These are phyloP conservation scores for Alitta virens DNA, from an alignment of 2,888 invertebrate genomes.

Conservation along the genomic window DNA sequence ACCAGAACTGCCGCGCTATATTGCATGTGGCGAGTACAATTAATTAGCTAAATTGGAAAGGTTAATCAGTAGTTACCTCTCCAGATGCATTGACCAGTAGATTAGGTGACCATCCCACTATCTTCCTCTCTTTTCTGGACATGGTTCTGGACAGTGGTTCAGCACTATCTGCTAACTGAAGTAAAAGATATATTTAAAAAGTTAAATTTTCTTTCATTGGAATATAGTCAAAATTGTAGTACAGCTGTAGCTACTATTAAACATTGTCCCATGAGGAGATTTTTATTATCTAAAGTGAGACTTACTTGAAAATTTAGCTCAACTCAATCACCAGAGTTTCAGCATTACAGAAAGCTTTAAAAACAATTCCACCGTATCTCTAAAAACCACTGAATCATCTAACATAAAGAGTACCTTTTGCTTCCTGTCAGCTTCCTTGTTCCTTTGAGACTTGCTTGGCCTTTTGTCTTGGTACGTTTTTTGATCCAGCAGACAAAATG, in stretches of 20 bases:
- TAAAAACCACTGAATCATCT: not conserved
- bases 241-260: too few relatives aligned
- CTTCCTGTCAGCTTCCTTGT: conserved; percentile 6
- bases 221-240: too few relatives aligned
- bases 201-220: too few relatives aligned
- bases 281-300: too few relatives aligned
- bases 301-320: too few relatives aligned
- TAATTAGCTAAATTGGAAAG: too few relatives aligned
- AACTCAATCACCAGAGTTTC: too few relatives aligned
- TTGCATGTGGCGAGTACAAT: too few relatives aligned
- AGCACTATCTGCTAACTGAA: conserved; percentile 28
- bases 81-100: conserved; percentile 39
- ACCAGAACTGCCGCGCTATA: too few relatives aligned
- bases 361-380: too few relatives aligned
- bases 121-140: conserved; percentile 33
- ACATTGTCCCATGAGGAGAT: too few relatives aligned
- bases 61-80: conserved; percentile 34
- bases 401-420: conserved; percentile 10
- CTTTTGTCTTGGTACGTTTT: not conserved
- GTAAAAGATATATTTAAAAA: not conserved
- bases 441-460: not conserved
- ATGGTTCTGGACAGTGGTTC: conserved; percentile 28
- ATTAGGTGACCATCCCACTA: conserved; percentile 44
- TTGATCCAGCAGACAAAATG: conserved; percentile 7
- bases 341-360: too few relatives aligned